A percentile compares a stretch with the other conserved stretches of the same genome.
Evolutionary conservation across 2,797 vertebrate genomes (phyloP).

Genomic region (Salmo trutta): DNA sequence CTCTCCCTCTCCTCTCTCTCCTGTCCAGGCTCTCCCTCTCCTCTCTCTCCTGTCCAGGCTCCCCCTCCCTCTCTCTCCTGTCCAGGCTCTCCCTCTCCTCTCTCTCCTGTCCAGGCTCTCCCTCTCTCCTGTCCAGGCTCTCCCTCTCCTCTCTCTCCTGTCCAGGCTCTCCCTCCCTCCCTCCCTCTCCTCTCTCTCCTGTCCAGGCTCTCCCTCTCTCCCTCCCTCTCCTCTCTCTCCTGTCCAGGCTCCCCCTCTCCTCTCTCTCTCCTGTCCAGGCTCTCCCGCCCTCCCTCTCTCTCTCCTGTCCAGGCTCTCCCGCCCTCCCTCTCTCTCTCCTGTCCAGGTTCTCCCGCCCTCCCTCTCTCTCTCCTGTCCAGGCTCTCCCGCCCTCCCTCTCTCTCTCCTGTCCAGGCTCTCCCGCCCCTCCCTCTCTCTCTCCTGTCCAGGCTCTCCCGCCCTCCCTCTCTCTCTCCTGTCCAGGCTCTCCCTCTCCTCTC

Average conservation of each 20-base stretch:
- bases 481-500: neutral
- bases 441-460: neutral
- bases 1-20: too few species aligned
- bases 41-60: too few species aligned
- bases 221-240: neutral
- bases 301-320: neutral
- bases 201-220: neutral
- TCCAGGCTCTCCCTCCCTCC: neutral
- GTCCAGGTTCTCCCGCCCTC: neutral
- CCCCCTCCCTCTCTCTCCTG: too few species aligned
- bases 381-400: neutral
- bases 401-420: neutral
- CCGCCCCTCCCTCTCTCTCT: too few species aligned
- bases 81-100: neutral
- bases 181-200: neutral
- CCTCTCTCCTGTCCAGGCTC: neutral
- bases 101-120: neutral
- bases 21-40: neutral
- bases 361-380: neutral
- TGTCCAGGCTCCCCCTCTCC: neutral
- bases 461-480: neutral
- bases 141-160: neutral
- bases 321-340: too few species aligned
- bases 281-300: neutral
- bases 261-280: neutral